These are phyloP conservation scores for Phyllotreta striolata DNA, from an alignment of 2,888 invertebrate genomes.

Conservation along the genomic window DNA sequence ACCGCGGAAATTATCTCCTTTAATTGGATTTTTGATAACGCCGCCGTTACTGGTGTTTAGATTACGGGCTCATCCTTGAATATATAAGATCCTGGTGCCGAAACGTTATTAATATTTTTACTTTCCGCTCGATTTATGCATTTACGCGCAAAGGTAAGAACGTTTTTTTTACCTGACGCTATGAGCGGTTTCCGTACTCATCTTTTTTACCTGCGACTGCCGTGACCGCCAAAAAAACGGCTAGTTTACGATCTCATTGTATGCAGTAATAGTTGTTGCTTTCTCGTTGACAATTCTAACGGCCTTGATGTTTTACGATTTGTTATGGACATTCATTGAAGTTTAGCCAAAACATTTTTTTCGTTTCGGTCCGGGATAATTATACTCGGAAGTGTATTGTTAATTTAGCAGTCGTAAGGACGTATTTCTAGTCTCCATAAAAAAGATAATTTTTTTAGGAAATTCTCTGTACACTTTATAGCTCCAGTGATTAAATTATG, in stretches of 20 bases:
- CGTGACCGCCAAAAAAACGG: constrained; percentile 49
- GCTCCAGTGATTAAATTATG: background rate
- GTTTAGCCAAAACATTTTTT: constrained; percentile 46
- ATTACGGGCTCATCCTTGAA: background rate
- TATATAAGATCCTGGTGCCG: background rate
- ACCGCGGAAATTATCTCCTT: constrained; percentile 30
- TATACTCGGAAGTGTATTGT: constrained; percentile 1
- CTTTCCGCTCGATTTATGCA: too few species aligned
- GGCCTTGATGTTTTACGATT: constrained; percentile 56
- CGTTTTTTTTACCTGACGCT: constrained; percentile 16
- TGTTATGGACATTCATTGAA: constrained; percentile 47
- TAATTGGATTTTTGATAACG: constrained; percentile 27
- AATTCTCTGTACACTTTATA: too few species aligned
- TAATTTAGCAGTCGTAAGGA: too few species aligned
- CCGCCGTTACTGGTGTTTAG: background rate
- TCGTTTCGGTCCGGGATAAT: constrained; percentile 5
- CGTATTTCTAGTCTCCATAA: too few species aligned
- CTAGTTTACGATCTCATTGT: constrained; percentile 50
- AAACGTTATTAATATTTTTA: background rate
- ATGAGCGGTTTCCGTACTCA: constrained; percentile 5
- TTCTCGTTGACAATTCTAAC: constrained; percentile 45
- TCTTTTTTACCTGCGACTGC: constrained; percentile 50
- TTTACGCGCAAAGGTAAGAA: too few species aligned
- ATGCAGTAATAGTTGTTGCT: constrained; percentile 43
- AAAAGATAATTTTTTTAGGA: too few species aligned